Percentiles rank a stretch among this genome's conserved stretches.
These are phyloP conservation scores for Harlomillsia oculata DNA, from an alignment of 1,140 invertebrate genomes.

Conservation along the genomic window DNA sequence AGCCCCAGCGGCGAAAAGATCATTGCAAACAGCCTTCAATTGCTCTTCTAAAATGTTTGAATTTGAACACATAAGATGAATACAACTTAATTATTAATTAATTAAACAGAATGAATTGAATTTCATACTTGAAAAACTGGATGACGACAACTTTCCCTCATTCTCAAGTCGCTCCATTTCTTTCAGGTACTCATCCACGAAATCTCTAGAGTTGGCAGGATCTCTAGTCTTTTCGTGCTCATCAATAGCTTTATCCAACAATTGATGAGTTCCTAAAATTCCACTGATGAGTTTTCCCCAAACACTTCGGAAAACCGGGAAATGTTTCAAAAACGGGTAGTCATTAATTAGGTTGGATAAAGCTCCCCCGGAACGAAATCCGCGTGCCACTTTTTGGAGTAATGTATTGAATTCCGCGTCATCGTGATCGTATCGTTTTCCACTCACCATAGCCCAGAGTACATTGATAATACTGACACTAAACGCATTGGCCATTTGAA, in stretches of 20 bases:
- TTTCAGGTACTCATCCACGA: conserved; percentile 65
- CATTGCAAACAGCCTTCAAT: conserved; percentile 28
- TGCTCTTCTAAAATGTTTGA: conserved; percentile 27
- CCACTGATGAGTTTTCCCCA: neutral
- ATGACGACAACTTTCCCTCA: conserved; percentile 39
- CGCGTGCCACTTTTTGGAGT: conserved; percentile 47
- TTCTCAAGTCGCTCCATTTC: conserved; percentile 50
- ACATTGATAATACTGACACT: conserved; percentile 60
- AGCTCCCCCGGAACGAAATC: conserved; percentile 5
- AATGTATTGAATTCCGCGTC: conserved; percentile 50
- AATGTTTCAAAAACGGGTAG: conserved; percentile 24
- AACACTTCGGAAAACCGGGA: conserved; percentile 9
- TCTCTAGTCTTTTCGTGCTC: conserved; percentile 50
- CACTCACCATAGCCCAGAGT: conserved; percentile 61
- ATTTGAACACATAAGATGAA: neutral
- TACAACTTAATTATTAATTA: neutral
- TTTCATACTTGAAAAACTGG: conserved; percentile 50
- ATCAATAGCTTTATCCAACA: conserved; percentile 47
- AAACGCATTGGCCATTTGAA: conserved; percentile 40
- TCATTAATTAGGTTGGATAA: conserved; percentile 4
- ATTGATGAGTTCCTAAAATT: neutral
- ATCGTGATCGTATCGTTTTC: conserved; percentile 46
- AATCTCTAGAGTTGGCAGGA: conserved; percentile 48
- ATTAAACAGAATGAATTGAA: neutral
- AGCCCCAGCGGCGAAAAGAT: conserved; percentile 40